Conservation (phyloP, 2,797 vertebrate species). For the Thamnophis elegans region DNA sequence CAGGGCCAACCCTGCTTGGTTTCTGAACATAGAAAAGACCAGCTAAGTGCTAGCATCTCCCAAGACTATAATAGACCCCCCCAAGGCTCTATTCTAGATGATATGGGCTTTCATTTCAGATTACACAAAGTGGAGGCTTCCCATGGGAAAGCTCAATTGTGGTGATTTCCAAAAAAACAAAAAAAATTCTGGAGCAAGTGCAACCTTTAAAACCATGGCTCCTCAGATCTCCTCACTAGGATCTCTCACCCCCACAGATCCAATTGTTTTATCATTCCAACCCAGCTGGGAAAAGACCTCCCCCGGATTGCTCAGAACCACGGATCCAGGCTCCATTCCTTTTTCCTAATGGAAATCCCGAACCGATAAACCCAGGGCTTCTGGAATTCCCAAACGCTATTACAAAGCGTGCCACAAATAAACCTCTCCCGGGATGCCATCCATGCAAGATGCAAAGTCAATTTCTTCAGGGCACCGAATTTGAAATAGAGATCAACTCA, state of each 20-base stretch:
- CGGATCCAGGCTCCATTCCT: not conserved
- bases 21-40: not conserved
- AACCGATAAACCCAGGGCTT: not conserved
- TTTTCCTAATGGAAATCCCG: not conserved
- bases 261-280: not conserved
- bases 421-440: too few relatives aligned
- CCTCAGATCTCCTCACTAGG: not conserved
- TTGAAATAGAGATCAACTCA: not conserved
- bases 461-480: not conserved
- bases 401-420: not conserved
- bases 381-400: not conserved
- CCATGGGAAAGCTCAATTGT: not conserved
- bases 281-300: not conserved
- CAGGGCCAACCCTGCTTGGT: not conserved
- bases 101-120: not conserved
- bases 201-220: not conserved
- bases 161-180: not conserved
- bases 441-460: not conserved
- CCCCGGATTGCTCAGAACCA: not conserved
- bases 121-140: not conserved
- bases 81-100: not conserved
- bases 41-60: not conserved
- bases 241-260: not conserved
- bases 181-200: not conserved
- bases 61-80: too few relatives aligned